Percentiles rank a stretch among this genome's conserved stretches.
Conservation (phyloP, 92 coral and sea anemone genomes). For the Actinernus sp. region DNA sequence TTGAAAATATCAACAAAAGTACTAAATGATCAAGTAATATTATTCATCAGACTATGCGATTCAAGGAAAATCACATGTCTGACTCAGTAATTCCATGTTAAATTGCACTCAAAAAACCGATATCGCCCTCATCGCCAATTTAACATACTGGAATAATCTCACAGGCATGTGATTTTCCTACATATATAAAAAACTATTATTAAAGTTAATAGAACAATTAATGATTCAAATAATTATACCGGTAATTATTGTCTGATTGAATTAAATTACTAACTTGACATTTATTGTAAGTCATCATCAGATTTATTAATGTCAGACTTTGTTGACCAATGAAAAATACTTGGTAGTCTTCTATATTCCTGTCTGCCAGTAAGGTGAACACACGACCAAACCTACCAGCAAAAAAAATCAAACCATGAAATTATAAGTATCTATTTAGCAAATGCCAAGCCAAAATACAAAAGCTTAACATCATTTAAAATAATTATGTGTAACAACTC, state of each 20-base stretch:
- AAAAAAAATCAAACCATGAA: no score
- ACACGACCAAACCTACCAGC: constrained; percentile 91
- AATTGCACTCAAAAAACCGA: no score
- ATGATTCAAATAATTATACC: not conserved
- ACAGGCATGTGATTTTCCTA: no score
- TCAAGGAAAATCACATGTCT: no score
- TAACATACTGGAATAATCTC: no score
- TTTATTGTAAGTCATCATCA: constrained; percentile 92
- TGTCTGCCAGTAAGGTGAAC: constrained; percentile 54
- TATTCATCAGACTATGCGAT: no score
- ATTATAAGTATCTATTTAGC: no score
- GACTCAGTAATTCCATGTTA: no score
- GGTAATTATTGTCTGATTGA: no score
- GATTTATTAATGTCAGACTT: constrained; percentile 85
- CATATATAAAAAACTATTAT: not conserved
- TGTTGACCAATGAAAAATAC: constrained; percentile 90
- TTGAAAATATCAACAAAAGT: no score
- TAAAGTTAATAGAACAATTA: not conserved
- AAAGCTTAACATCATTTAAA: not conserved
- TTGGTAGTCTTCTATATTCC: constrained; percentile 61
- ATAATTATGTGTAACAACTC: not conserved
- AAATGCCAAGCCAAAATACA: not conserved
- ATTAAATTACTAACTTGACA: constrained; percentile 94
- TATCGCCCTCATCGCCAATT: no score
- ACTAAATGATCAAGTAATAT: no score